These are phyloP conservation scores for Doris montereyensis DNA, from an alignment of 2,888 invertebrate species.

Conservation along the genomic window DNA sequence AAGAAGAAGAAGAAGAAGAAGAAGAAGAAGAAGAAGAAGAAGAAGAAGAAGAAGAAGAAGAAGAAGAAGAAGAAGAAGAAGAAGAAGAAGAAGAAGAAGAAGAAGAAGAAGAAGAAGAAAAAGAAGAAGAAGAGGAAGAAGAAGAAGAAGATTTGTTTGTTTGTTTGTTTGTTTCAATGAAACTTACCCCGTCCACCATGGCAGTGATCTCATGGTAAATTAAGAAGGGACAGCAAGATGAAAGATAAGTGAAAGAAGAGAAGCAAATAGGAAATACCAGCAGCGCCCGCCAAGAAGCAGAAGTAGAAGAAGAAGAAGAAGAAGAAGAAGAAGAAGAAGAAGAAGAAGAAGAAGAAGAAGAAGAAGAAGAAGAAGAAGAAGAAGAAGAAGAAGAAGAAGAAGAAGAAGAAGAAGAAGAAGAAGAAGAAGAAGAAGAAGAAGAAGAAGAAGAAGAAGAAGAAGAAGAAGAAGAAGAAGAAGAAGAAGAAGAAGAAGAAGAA, in stretches of 20 bases:
- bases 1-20: no score
- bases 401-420: background rate
- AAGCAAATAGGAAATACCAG: no score
- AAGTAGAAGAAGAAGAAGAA: background rate
- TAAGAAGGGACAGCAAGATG: no score
- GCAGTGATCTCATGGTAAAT: no score
- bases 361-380: background rate
- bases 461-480: background rate
- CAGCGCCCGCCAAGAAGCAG: no score
- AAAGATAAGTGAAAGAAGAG: no score
- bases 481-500: background rate
- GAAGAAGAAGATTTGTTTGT: background rate
- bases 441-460: background rate
- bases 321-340: background rate
- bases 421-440: background rate
- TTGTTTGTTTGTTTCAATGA: no score
- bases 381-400: background rate
- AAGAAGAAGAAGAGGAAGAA: background rate
- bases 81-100: no score
- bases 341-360: conserved; percentile 1
- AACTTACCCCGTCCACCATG: no score
- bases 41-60: no score
- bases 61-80: no score
- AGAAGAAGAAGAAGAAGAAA: background rate
- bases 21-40: no score